These are phyloP conservation scores for Trogon melanurus DNA, from an alignment of 2,113 vertebrate species.

Conservation along the genomic window DNA sequence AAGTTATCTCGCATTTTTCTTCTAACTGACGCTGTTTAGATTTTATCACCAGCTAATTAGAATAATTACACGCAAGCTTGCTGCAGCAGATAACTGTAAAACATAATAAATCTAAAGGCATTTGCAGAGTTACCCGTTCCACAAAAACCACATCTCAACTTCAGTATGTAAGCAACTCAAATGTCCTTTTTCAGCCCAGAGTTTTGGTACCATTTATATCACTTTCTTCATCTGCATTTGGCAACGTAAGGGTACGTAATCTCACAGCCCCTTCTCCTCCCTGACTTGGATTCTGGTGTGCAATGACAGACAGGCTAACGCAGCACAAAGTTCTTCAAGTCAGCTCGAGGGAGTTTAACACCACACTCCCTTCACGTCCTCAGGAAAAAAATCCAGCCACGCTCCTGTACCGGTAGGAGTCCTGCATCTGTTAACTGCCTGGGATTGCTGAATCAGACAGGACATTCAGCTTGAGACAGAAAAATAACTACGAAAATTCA, in stretches of 20 bases:
- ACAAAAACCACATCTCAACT: slow-evolving; percentile 4
- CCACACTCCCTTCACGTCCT: background rate
- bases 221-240: background rate
- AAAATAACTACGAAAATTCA: background rate
- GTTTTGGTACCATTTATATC: background rate
- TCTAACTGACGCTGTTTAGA: background rate
- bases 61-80: slow-evolving; percentile 43
- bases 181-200: slow-evolving; percentile 3
- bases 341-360: background rate
- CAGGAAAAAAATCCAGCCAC: background rate
- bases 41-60: slow-evolving; percentile 56
- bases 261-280: slow-evolving; percentile 9
- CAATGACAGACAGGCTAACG: background rate
- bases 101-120: background rate
- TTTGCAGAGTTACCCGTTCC: background rate
- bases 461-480: background rate
- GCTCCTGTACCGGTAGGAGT: background rate
- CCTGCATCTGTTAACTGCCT: background rate
- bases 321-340: background rate
- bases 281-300: background rate
- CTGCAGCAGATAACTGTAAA: slow-evolving; percentile 15
- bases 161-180: background rate
- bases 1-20: background rate
- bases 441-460: background rate
- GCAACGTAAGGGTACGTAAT: background rate